These are phyloP conservation scores for Athalia circularis DNA, from an alignment of 2,888 invertebrate genomes.

Conservation along the genomic window DNA sequence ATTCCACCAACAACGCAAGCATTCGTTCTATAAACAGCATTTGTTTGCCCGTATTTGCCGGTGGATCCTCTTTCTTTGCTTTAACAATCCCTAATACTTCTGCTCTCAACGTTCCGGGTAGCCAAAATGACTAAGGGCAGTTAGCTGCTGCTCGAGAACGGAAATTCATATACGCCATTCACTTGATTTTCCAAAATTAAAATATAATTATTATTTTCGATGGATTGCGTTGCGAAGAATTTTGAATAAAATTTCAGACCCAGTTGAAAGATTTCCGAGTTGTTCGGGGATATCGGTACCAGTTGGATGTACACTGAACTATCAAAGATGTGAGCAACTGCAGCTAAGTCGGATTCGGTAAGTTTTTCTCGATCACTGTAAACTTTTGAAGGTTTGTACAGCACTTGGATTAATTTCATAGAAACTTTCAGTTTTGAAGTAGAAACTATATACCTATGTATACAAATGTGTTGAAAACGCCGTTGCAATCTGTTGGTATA, in stretches of 20 bases:
- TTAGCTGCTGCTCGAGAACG: not conserved
- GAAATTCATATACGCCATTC: slow-evolving; percentile 7
- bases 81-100: not conserved
- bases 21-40: slow-evolving; percentile 20
- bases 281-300: too few relatives aligned
- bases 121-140: too few relatives aligned
- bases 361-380: slow-evolving; percentile 7
- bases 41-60: slow-evolving; percentile 28
- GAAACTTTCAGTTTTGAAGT: slow-evolving; percentile 23
- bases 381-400: slow-evolving; percentile 25
- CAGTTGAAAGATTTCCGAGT: too few relatives aligned
- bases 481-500: slow-evolving; percentile 18
- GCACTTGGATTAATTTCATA: slow-evolving; percentile 26
- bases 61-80: slow-evolving; percentile 2
- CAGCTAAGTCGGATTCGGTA: not conserved
- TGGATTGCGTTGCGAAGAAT: too few relatives aligned
- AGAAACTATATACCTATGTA: not conserved
- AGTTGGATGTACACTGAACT: not conserved
- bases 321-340: not conserved
- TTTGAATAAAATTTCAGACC: too few relatives aligned
- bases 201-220: slow-evolving; percentile 5
- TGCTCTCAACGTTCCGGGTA: not conserved
- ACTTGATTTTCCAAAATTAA: not conserved
- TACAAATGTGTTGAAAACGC: slow-evolving; percentile 23
- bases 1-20: slow-evolving; percentile 16